Evolutionary conservation across 2,888 invertebrate species (phyloP), one percentile per base, ranked within the genome.

Genomic region (Trimorus sp.): DNA sequence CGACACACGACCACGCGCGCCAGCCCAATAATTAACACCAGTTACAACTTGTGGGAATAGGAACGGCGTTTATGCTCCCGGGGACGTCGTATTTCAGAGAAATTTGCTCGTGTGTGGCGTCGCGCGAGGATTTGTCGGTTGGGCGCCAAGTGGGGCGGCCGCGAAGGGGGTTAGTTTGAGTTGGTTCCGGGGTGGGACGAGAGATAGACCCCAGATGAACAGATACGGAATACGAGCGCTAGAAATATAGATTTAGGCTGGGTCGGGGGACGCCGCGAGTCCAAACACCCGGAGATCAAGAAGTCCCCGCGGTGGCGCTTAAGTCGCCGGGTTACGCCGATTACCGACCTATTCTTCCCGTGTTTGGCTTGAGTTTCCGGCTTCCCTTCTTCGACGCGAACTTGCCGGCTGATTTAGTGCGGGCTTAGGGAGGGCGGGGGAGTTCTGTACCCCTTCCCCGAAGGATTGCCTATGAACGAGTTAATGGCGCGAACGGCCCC

Each of bases 31-130:
- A 26, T 26, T 26, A 26, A 26, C 26, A 26, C 26, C 26, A 26
- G 26, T 26, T 26, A 26, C 26, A 26, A 26, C 26, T 26, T 26
- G 26, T 89, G 91, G 91, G 90, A 90, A 91, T 90, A 90, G 91
- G 89, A 91, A 90, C 90, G 90, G 90, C 90, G 88, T 90, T 90
- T 89, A 90, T 90, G 91, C 90, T 90, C 91, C 90, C 89, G 89
- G 90, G 91, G 90, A 91, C 90, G 89, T 90, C 91, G 90, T 91
- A 91, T 91, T 91, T 91, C 90, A 91, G 89, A 89, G 89, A 91
- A 91, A 91, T 90, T 90, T 90, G 89, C 90, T 89, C 88, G 89
- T 82, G 80, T 82, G 83, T 90, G 89, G 88, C 89, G 88, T 88
- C 88, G 88, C 86, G 84, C 86, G 87, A 89, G 89, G 89, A 89